Base-by-base conservation (phyloP, 1,140 invertebrate genomes). In the Marisa cornuarietis region DNA sequence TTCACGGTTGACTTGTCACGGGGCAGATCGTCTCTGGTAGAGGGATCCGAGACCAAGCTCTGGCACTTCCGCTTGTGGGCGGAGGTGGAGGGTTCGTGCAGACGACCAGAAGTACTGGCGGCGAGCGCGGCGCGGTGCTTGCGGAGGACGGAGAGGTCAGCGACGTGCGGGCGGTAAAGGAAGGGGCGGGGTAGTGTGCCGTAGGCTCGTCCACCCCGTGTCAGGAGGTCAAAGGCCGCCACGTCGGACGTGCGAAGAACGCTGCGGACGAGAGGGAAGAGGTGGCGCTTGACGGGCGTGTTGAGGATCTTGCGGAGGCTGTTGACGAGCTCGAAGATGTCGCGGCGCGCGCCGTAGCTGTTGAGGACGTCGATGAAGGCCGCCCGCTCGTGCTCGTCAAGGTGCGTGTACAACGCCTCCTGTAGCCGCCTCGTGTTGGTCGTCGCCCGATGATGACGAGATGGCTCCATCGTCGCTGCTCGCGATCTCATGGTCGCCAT, bases 331-430 rank as follows among this genome's bases (percentile, higher is more conserved):
- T 83, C 74, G 18, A 83, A 78, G 24, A 86, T 80, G 76, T 87
- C 85, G 49, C 84, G 62, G 16, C 83, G 78, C 3, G 78, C 66
- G 20, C 86, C 79, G 78, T 85, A 87, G 52, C 81, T 61, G 74
- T 84, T 86, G 52, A 87, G 83, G 8, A 83, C 83, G 4, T 83
- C 83, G 18, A 87, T 82, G 83, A 87, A 87, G 7, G 79, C 82
- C 20, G 62, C 54, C 26, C 81, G 84, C 66, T 87, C 84, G 31
- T 81, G 66, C 14, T 84, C 75, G 66, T 85, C 81, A n/a, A 86
- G 82, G 54, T 85, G 78, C 16, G 79, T 78, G 76, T 83, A 85
- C 20, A 87, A 66, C 3, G 83, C 83, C 52, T 86, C 85, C 69
- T 87, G 86, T 2, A 87, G 82, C 16, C 81, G 68, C 5, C 83